Evolutionary conservation across 2,797 vertebrate species (phyloP).

Genomic region (Semaprochilodus insignis): DNA sequence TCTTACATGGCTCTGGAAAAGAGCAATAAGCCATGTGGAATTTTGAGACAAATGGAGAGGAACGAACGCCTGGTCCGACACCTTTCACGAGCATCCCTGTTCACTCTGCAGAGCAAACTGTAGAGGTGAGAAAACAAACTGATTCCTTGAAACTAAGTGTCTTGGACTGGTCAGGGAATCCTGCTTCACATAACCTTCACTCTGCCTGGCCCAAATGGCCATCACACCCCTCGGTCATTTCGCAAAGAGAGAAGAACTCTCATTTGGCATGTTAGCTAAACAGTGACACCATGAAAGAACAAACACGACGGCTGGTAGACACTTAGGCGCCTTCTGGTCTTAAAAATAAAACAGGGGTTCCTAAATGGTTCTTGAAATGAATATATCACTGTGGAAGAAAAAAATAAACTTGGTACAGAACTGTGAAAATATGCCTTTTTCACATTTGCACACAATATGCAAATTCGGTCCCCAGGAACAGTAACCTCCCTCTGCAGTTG

Average conservation of each 20-base stretch:
- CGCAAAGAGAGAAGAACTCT: conserved; percentile 38
- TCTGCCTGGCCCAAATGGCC: conserved; percentile 55
- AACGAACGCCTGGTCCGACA: conserved; percentile 18
- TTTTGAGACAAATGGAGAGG: conserved; percentile 43
- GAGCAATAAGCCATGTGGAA: background rate
- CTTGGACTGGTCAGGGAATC: conserved; percentile 20
- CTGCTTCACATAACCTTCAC: conserved; percentile 37
- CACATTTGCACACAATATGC: too few species aligned
- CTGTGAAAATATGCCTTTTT: too few species aligned
- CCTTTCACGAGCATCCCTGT: conserved; percentile 47
- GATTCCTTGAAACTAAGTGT: conserved; percentile 33
- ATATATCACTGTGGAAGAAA: background rate
- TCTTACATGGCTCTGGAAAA: background rate
- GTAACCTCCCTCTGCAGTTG: too few species aligned
- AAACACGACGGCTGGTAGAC: conserved; percentile 23
- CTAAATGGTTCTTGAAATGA: background rate
- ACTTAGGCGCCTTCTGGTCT: background rate
- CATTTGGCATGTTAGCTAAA: conserved; percentile 47
- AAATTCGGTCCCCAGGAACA: too few species aligned
- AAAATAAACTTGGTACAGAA: background rate
- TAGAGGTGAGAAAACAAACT: conserved; percentile 57
- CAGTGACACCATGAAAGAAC: conserved; percentile 35
- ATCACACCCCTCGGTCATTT: conserved; percentile 46
- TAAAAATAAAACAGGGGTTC: background rate
- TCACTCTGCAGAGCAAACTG: conserved; percentile 43